Evolutionary conservation across 2,888 invertebrate species (phyloP).

Genomic region (Lepidocyrtinus sp.): DNA sequence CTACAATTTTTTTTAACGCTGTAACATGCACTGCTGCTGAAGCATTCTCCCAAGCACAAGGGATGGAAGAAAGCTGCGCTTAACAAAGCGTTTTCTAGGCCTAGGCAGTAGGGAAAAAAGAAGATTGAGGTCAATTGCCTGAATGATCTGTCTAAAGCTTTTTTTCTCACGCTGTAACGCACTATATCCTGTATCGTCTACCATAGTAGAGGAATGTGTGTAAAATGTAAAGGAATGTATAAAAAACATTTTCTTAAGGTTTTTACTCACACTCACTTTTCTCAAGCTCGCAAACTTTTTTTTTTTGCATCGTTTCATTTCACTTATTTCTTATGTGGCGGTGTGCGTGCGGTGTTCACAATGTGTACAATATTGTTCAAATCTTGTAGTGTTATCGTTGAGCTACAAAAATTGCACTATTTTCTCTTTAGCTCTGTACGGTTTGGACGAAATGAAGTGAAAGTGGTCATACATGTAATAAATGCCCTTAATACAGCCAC

Average conservation of each 20-base stretch:
- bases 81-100: conserved; percentile 11
- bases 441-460: background rate
- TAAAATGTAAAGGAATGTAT: background rate
- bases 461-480: conserved; percentile 28
- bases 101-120: conserved; percentile 34
- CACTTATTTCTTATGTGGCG: background rate
- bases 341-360: background rate
- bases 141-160: conserved; percentile 60
- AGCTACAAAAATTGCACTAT: background rate
- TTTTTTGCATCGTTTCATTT: conserved; percentile 20
- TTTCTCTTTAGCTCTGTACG: background rate
- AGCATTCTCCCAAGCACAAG: background rate
- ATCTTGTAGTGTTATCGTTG: background rate
- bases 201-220: background rate
- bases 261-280: no score
- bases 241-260: conserved; percentile 6
- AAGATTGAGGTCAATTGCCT: conserved; percentile 64
- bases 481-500: conserved; percentile 29
- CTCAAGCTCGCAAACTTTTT: conserved; percentile 18
- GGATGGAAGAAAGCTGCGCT: background rate
- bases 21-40: background rate
- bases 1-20: background rate
- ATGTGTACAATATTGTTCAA: background rate
- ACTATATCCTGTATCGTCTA: background rate
- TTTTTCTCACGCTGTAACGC: conserved; percentile 15